These are phyloP conservation scores for Typhlomys cinereus DNA, from an alignment of 2,113 vertebrate species.

Conservation along the genomic window DNA sequence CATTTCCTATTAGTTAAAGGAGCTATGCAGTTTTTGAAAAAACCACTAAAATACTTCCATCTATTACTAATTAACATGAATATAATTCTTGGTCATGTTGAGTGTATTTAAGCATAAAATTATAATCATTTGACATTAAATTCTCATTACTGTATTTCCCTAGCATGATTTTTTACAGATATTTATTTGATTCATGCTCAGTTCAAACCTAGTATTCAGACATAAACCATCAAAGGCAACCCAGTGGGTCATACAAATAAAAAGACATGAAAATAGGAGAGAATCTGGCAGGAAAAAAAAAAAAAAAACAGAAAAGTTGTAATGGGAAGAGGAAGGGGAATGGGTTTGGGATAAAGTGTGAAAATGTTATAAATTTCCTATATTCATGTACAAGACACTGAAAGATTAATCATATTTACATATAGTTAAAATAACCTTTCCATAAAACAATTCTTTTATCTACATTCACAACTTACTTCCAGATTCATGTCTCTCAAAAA, in stretches of 20 bases:
- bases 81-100: conserved; percentile 38
- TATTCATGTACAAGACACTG: too few species aligned
- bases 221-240: too few species aligned
- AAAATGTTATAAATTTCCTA: too few species aligned
- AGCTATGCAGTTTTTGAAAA: conserved; percentile 29
- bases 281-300: too few species aligned
- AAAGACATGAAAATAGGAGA: too few species aligned
- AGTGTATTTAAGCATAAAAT: conserved; percentile 68
- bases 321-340: too few species aligned
- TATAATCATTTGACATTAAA: conserved; percentile 73
- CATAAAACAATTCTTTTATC: neutral
- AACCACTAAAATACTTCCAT: neutral
- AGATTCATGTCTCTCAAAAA: neutral
- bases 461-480: neutral
- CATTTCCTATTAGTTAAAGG: conserved; percentile 46
- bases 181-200: too few species aligned
- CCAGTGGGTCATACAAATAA: too few species aligned
- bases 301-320: too few species aligned
- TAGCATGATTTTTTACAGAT: conserved; percentile 30
- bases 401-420: too few species aligned
- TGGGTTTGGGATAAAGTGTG: too few species aligned
- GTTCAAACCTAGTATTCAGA: too few species aligned
- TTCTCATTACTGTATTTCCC: conserved; percentile 50
- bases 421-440: neutral
- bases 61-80: conserved; percentile 65